Evolutionary conservation across 2,797 vertebrate genomes (phyloP), one percentile per base, ranked within the genome.

Genomic region (Hippoglossus hippoglossus): DNA sequence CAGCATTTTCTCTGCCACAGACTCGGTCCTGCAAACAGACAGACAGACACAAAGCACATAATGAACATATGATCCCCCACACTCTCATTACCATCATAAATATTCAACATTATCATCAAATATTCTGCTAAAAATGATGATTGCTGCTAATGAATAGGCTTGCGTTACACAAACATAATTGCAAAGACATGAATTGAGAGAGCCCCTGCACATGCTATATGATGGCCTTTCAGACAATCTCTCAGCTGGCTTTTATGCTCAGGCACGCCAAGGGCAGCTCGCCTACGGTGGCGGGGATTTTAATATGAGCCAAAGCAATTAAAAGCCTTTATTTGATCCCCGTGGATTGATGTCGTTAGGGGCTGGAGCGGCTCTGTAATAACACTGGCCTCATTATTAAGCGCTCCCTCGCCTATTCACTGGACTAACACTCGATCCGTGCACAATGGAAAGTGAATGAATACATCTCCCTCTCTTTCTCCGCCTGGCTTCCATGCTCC

Each of bases 1-100:
- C 81, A 99, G 88, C 98, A 99, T 99, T 89, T 99, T 99, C 92
- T 99, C 98, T 19, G 98, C 98, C 46, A 99, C 98, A 0, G 98
- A 99, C 87, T 99, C 98, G 0, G 98, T 99, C 93, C 97, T 99
- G 91, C 69, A 91, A 88, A 88, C 18, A 71, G 52, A 67, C 53
- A 85, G 8, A 88, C 11, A 60, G 56, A 68, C 62, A 87, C 55
- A 88, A 57, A 84, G 73, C 50, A 72, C 52, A 66, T 72, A 50
- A 51, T 86, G 61, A 83, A 84, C 73, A 82, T 65, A 65, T 44
- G 80, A 86, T 88, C 65, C 66, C 60, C 53, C 15, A 3, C 10
- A 59, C 71, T 75, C 57, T 66, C 62, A 83, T 85, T 86, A 67
- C 59, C 76, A 4, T 72, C 87, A 88, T 92, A 65, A 87, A 90